phyloP scores from a whole-genome alignment of 2,113 vertebrate genomes.

The Peromyscus polionotus region DNA sequence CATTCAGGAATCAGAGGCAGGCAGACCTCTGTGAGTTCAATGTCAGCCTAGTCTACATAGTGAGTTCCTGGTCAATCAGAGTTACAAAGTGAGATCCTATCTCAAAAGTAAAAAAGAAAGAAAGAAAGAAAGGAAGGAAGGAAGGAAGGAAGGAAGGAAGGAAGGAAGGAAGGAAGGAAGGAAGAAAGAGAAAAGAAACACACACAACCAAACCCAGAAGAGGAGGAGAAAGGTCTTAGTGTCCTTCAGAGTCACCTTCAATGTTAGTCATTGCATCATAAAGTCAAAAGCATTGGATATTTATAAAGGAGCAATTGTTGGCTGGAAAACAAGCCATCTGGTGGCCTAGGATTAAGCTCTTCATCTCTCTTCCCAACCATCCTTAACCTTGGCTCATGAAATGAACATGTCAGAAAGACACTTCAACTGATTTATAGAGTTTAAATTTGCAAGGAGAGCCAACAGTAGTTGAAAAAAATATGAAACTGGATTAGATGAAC shows the following conservation, averaged over 20 bases:
- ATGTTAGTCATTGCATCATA: constrained; percentile 30
- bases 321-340: constrained; percentile 18
- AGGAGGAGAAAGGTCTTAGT: not conserved
- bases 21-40: not conserved
- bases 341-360: constrained; percentile 49
- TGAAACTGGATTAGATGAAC: not conserved
- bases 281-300: constrained; percentile 10
- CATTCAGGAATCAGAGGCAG: not conserved
- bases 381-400: constrained; percentile 12
- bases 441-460: not conserved
- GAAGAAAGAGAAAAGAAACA: no score
- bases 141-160: no score
- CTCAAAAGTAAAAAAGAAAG: not conserved
- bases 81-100: no score
- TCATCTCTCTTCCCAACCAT: not conserved
- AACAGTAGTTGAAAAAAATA: not conserved
- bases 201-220: not conserved
- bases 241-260: not conserved
- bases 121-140: not conserved
- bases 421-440: constrained; percentile 39
- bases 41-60: not conserved
- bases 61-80: not conserved
- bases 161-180: no score
- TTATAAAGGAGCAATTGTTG: constrained; percentile 24
- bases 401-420: not conserved